Conservation (phyloP, 1,140 invertebrate genomes). For the Cydia fagiglandana region DNA sequence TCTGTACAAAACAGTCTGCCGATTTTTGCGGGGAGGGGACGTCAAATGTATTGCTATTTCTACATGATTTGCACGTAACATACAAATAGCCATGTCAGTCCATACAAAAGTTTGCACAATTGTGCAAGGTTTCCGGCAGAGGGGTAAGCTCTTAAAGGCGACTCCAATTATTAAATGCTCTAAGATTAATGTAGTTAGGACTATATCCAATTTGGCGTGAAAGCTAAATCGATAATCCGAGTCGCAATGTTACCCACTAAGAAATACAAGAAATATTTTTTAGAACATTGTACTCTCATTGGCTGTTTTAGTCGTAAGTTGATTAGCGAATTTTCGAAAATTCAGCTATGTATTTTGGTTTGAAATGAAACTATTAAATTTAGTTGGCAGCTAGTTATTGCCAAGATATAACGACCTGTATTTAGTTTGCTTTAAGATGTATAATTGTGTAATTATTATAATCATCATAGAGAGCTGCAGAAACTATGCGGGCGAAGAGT, state of each 20-base stretch:
- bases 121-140: too few relatives aligned
- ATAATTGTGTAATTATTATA: neutral
- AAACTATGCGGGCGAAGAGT: too few relatives aligned
- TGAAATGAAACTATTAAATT: neutral
- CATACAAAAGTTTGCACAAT: too few relatives aligned
- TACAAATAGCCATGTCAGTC: too few relatives aligned
- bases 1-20: too few relatives aligned
- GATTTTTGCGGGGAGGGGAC: too few relatives aligned
- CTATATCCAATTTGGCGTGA: neutral
- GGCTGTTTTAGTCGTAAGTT: conserved; percentile 25
- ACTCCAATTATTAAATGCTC: too few relatives aligned
- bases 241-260: conserved; percentile 15
- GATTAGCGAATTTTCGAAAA: neutral
- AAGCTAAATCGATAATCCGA: neutral
- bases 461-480: neutral
- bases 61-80: too few relatives aligned
- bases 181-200: conserved; percentile 3
- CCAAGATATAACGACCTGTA: neutral
- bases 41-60: too few relatives aligned
- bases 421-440: neutral
- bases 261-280: conserved; percentile 10
- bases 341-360: neutral
- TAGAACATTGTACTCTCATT: conserved; percentile 24
- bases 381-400: conserved; percentile 2
- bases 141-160: too few relatives aligned